Percentiles rank a stretch among this genome's conserved stretches.
phyloP scores from a whole-genome alignment of 1,140 invertebrate species.

The Orussus abietinus region DNA sequence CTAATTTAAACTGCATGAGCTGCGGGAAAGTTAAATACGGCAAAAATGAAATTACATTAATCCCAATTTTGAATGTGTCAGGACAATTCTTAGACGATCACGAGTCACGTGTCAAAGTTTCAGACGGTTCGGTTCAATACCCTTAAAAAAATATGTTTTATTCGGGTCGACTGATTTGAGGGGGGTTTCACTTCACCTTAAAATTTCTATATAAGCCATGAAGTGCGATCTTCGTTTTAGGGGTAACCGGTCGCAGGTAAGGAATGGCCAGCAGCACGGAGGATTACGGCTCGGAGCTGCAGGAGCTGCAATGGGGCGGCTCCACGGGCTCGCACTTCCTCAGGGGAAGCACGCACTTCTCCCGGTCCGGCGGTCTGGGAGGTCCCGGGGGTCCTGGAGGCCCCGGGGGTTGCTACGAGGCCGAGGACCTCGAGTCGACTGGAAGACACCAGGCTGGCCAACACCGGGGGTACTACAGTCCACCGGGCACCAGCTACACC shows the following conservation, averaged over 20 bases:
- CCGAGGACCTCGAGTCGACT: constrained; percentile 50
- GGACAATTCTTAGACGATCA: no score
- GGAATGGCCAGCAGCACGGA: constrained; percentile 48
- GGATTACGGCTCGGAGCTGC: constrained; percentile 55
- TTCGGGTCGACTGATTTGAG: no score
- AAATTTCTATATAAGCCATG: no score
- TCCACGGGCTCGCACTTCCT: constrained; percentile 41
- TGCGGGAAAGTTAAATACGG: no score
- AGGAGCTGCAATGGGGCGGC: constrained; percentile 57
- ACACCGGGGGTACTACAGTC: constrained; percentile 54
- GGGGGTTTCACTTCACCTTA: no score
- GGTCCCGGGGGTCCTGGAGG: constrained; percentile 40
- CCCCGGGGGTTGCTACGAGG: constrained; percentile 47
- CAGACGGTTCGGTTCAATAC: no score
- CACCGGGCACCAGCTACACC: constrained; percentile 75
- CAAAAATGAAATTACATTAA: no score
- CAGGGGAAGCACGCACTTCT: constrained; percentile 31
- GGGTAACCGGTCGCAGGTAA: constrained; percentile 39
- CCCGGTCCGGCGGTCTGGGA: constrained; percentile 30
- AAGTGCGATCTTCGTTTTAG: constrained; percentile 27
- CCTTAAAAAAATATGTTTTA: no score
- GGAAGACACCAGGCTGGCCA: constrained; percentile 28
- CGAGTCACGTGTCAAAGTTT: no score
- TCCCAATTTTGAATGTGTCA: no score
- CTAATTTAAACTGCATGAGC: no score